Base-by-base conservation (phyloP, 2,888 invertebrate species). In the Spisula subtruncata region DNA sequence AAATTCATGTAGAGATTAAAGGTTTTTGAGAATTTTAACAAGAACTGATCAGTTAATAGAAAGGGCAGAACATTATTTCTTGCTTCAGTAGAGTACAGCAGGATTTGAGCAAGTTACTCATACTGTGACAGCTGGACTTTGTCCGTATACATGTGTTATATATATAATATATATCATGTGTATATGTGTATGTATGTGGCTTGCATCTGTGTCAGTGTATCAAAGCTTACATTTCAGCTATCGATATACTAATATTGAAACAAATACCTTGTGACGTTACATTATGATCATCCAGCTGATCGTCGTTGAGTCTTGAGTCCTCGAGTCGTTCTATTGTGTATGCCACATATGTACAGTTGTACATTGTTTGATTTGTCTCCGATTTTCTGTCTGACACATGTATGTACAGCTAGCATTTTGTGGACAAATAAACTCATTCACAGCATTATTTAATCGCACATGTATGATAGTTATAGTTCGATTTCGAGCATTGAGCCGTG, bases 241-340 rank as follows among this genome's bases (percentile, higher is more conserved):
- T 66, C 60, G n/a, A 66, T 66, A 66, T 66, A 66, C 60, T 25
- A 66, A 66, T 66, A 66, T 66, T 66, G 60, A 66, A 25, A 66
- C 60, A 66, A n/a, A 8, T 66, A 66, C n/a, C 25, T 66, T 66
- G 60, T 66, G 60, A 66, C 60, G 8, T n/a, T 66, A 6, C 41
- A 2, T 66, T 66, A 25, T 66, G n/a, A n/a, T n/a, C n/a, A n/a
- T n/a, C n/a, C n/a, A n/a, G n/a, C n/a, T n/a, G n/a, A 51, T 51
- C 51, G 14, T 51, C 60, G 25, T 66, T 25, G 4, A 66, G 60
- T 60, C n/a, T 54, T n/a, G 75, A 25, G 75, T 32, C 1, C 10
- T 75, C 32, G 2, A 5, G 8, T 41, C 8, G 41, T 41, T 41
- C 4, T 75, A 32, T 75, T 75, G 32, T 75, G 2, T 75, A 32